These are phyloP conservation scores for Stratiomys singularior DNA, from an alignment of 2,888 invertebrate species.

Conservation along the genomic window DNA sequence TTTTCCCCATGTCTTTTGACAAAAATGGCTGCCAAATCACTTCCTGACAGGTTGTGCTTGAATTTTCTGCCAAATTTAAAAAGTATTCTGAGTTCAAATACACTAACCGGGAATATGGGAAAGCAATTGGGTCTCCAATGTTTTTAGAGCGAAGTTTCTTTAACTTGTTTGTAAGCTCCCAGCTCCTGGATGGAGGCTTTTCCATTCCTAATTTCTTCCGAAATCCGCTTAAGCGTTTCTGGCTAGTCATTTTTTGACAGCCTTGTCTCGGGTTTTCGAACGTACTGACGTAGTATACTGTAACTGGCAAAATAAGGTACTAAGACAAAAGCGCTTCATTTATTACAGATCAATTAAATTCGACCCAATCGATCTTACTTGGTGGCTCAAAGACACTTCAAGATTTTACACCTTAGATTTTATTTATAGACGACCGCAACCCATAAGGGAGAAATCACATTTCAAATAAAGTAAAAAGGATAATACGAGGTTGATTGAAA, in stretches of 20 bases:
- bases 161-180: not conserved
- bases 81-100: not conserved
- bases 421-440: not conserved
- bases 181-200: not conserved
- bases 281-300: not conserved
- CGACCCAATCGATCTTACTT: not conserved
- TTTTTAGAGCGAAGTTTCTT: not conserved
- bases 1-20: not conserved
- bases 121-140: not conserved
- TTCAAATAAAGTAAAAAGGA: too few relatives aligned
- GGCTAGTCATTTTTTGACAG: not conserved
- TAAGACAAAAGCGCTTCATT: not conserved
- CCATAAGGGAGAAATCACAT: too few relatives aligned
- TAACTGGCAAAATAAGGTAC: not conserved
- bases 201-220: not conserved
- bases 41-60: not conserved
- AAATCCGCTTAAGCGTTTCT: not conserved
- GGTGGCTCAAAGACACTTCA: not conserved
- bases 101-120: not conserved
- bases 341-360: not conserved
- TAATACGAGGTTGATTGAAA: too few relatives aligned
- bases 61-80: not conserved
- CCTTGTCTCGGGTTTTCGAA: not conserved
- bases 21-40: not conserved
- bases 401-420: constrained; percentile 10